These are phyloP conservation scores for Scomber japonicus DNA, from an alignment of 2,113 vertebrate species.

Conservation along the genomic window DNA sequence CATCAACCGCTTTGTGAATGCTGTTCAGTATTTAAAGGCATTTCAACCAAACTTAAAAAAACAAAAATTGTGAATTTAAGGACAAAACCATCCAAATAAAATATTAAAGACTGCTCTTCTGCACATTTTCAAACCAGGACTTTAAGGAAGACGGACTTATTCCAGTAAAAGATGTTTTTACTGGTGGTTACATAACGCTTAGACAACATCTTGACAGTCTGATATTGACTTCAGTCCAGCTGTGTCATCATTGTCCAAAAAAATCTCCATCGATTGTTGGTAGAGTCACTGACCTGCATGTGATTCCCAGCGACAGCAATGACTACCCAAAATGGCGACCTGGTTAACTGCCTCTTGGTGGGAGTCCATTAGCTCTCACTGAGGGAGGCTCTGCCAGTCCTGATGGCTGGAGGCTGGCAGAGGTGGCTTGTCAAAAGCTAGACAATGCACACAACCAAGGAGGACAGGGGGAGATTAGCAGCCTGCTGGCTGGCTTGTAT, in stretches of 20 bases:
- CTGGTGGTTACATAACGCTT: not conserved
- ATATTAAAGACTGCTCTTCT: slow-evolving; percentile 21
- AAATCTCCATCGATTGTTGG: not conserved
- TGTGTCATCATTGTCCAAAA: slow-evolving; percentile 15
- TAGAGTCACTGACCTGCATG: slow-evolving; percentile 40
- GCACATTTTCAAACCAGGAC: not conserved
- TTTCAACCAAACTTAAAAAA: slow-evolving; percentile 2
- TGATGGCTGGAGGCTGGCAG: slow-evolving; percentile 53
- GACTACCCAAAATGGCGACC: slow-evolving; percentile 57
- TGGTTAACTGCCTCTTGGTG: slow-evolving; percentile 38
- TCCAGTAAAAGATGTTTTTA: not conserved
- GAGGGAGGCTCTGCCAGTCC: slow-evolving; percentile 54
- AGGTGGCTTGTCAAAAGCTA: slow-evolving; percentile 63
- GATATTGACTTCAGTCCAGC: slow-evolving; percentile 9
- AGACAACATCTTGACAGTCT: not conserved
- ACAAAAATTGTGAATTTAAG: slow-evolving; percentile 8
- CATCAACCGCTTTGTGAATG: not conserved
- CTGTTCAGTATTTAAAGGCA: slow-evolving; percentile 4
- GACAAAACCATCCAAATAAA: slow-evolving; percentile 34
- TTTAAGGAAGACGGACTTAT: not conserved
- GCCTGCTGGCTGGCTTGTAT: slow-evolving; percentile 41
- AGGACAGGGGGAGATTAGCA: slow-evolving; percentile 63
- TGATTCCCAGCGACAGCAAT: slow-evolving; percentile 29
- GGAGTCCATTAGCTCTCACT: slow-evolving; percentile 54
- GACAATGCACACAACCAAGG: slow-evolving; percentile 59